These are phyloP conservation scores for Macrochelys suwanniensis DNA, from an alignment of 2,797 vertebrate species.

Conservation along the genomic window DNA sequence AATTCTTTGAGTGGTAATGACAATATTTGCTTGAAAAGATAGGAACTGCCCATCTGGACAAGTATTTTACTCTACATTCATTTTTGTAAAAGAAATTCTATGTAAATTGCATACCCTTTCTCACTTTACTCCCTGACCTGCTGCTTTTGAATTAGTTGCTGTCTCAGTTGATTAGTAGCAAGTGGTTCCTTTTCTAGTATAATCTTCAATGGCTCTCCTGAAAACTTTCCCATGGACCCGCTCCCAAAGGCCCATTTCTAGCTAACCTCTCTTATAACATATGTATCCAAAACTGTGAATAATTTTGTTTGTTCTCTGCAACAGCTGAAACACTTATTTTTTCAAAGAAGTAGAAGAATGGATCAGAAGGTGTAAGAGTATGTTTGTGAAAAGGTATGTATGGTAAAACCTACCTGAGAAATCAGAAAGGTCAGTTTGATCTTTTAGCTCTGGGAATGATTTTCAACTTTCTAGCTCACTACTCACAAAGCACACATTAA, in stretches of 20 bases:
- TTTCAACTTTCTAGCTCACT: neutral
- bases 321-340: neutral
- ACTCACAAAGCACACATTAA: neutral
- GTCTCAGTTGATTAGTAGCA: neutral
- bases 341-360: neutral
- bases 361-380: neutral
- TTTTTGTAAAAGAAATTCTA: neutral
- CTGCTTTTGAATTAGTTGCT: neutral
- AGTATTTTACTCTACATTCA: accelerated
- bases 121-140: neutral
- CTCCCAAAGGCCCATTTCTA: neutral
- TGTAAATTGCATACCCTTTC: neutral
- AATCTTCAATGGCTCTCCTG: neutral
- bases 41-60: neutral
- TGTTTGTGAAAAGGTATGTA: neutral
- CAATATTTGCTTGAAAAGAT: neutral
- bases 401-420: neutral
- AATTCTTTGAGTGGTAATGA: neutral
- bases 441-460: neutral
- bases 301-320: neutral
- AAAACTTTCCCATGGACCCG: neutral
- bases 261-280: neutral
- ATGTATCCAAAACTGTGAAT: accelerated
- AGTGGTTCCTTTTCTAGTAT: neutral
- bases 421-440: neutral